Percentiles rank a stretch among this genome's conserved stretches.
Evolutionary conservation across 2,797 vertebrate species (phyloP).

Genomic region (Neostethus bicornis): DNA sequence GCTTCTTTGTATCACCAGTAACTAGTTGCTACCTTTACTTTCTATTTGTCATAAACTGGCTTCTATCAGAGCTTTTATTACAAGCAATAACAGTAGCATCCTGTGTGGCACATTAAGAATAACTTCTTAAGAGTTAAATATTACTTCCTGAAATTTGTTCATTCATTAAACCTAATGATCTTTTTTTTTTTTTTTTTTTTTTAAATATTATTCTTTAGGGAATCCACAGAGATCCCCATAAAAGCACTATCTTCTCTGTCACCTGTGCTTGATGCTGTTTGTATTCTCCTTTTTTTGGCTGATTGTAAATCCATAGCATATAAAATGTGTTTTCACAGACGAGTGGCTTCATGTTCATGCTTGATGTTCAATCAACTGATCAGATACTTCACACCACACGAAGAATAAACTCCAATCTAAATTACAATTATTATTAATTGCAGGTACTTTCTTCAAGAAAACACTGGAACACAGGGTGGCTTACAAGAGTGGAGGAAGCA

Average conservation of each 20-base stretch:
- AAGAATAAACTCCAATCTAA: too few relatives aligned
- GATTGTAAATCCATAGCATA: conserved; percentile 30
- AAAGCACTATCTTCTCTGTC: conserved; percentile 65
- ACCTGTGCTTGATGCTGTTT: conserved; percentile 51
- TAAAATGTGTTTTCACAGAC: conserved; percentile 6
- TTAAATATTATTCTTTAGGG: conserved; percentile 22
- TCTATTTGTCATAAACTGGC: conserved; percentile 72
- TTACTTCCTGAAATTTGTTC: conserved; percentile 35
- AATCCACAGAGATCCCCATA: conserved; percentile 30
- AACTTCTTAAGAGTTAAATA: conserved; percentile 33
- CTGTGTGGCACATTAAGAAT: conserved; percentile 12
- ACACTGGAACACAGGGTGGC: too few relatives aligned
- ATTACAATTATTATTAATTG: too few relatives aligned
- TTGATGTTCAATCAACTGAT: too few relatives aligned
- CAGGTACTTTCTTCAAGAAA: too few relatives aligned
- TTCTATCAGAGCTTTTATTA: conserved; percentile 78
- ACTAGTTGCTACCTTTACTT: too few relatives aligned
- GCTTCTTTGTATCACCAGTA: too few relatives aligned
- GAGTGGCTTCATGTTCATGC: too few relatives aligned
- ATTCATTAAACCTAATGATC: conserved; percentile 54
- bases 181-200: conserved; percentile 44
- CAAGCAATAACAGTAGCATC: conserved; percentile 94
- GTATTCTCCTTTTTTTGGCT: conserved; percentile 36
- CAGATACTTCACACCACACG: too few relatives aligned
- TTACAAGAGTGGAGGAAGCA: too few relatives aligned